A percentile compares a stretch with the other conserved stretches of the same genome.
These are phyloP conservation scores for Pygoscelis adeliae DNA, from an alignment of 2,113 vertebrate species.

Conservation along the genomic window DNA sequence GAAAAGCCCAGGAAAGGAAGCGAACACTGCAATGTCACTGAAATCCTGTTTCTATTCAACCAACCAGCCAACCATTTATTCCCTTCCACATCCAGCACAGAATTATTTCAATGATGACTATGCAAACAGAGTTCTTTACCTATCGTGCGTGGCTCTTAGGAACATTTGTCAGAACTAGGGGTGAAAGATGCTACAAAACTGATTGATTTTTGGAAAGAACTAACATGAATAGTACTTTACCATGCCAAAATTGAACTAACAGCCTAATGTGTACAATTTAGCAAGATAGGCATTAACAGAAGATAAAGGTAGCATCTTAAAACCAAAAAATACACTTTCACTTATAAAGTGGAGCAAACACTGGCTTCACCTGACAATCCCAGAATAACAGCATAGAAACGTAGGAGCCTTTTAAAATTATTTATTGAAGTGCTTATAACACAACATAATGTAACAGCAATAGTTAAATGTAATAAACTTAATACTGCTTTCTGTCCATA, in stretches of 20 bases:
- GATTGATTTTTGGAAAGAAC: not conserved
- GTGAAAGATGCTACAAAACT: not conserved
- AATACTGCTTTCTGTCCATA: not conserved
- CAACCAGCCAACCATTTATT: not conserved
- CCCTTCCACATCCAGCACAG: not conserved
- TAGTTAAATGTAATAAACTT: not conserved
- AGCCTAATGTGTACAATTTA: not conserved
- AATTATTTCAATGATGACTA: not conserved
- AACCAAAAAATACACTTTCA: not conserved
- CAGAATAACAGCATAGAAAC: not conserved
- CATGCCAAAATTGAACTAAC: not conserved
- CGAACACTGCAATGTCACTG: not conserved
- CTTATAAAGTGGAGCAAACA: not conserved
- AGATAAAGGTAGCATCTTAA: not conserved
- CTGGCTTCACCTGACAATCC: not conserved
- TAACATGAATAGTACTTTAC: not conserved
- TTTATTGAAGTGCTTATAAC: not conserved
- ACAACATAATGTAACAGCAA: not conserved
- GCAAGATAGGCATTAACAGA: not conserved
- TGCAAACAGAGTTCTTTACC: not conserved
- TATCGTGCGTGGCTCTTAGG: rapidly evolving
- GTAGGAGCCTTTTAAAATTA: not conserved
- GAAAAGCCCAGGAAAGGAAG: not conserved
- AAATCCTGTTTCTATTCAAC: not conserved
- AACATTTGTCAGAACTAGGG: not conserved